Percentiles rank a stretch among this genome's conserved stretches.
Evolutionary conservation across 2,113 vertebrate genomes (phyloP).

Genomic region (Ifrita kowaldi): DNA sequence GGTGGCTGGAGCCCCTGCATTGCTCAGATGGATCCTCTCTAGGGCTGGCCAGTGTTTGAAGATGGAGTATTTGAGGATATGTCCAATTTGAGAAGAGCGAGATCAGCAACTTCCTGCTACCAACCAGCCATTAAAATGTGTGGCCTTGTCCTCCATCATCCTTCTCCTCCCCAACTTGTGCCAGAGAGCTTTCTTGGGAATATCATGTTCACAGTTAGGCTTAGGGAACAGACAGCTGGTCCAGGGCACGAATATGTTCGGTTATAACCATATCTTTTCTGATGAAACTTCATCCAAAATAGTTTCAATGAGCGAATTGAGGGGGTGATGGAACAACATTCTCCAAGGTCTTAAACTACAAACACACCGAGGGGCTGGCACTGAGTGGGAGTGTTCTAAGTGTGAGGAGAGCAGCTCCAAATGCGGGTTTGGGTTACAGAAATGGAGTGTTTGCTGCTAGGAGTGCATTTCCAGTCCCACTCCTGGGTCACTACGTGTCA

Average conservation of each 20-base stretch:
- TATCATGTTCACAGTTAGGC: not conserved
- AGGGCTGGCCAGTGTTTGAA: not conserved
- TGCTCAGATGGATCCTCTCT: not conserved
- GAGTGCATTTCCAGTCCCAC: not conserved
- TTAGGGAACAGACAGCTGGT: constrained; percentile 42
- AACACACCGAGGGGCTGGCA: not conserved
- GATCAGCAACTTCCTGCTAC: not conserved
- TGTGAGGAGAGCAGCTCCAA: not conserved
- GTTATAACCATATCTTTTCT: constrained; percentile 1
- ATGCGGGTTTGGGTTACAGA: not conserved
- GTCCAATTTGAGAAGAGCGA: not conserved
- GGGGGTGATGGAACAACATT: not conserved
- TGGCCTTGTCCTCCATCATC: not conserved
- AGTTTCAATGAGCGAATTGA: not conserved
- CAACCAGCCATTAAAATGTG: not conserved
- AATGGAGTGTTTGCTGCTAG: constrained; percentile 12
- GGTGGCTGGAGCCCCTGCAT: not conserved
- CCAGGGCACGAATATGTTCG: not conserved
- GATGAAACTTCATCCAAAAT: constrained; percentile 11
- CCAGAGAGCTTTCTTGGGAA: constrained; percentile 42
- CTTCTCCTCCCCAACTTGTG: not conserved
- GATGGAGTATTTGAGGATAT: not conserved
- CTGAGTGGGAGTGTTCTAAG: constrained; percentile 25
- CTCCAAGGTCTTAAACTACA: not conserved
- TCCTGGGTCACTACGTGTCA: not conserved